phyloP scores from a whole-genome alignment of 2,888 invertebrate species.

The Rhodophaea formosa region DNA sequence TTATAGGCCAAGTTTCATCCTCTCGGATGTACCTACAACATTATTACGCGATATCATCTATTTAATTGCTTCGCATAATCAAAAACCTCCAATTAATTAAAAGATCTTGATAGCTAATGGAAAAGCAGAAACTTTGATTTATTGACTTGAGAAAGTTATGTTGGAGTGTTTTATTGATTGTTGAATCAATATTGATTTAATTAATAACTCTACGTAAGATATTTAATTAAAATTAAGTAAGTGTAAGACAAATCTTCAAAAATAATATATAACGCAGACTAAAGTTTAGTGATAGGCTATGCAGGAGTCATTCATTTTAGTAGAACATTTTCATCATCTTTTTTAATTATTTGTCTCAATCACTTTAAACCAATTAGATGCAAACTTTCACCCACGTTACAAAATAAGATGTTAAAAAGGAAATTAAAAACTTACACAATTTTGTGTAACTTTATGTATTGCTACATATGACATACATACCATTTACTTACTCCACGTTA shows the following conservation, averaged over 20 bases:
- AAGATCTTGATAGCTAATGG: constrained; percentile 10
- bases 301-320: too few species aligned
- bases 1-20: constrained; percentile 66
- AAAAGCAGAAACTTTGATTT: constrained; percentile 9
- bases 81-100: constrained; percentile 29
- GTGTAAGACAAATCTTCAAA: neutral
- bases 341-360: too few species aligned
- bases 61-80: constrained; percentile 50
- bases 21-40: constrained; percentile 47
- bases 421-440: too few species aligned
- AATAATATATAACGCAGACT: too few species aligned
- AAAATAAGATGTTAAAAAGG: too few species aligned
- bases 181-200: neutral
- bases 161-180: constrained; percentile 5
- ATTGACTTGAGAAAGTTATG: constrained; percentile 9
- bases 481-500: neutral
- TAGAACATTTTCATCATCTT: too few species aligned
- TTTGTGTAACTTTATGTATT: too few species aligned
- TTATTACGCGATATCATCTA: constrained; percentile 56
- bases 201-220: neutral
- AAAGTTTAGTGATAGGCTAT: too few species aligned
- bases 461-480: too few species aligned
- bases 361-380: too few species aligned
- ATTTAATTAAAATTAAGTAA: neutral
- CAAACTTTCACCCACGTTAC: too few species aligned